phyloP scores from a whole-genome alignment of 2,113 vertebrate genomes.

The Eira barbara region DNA sequence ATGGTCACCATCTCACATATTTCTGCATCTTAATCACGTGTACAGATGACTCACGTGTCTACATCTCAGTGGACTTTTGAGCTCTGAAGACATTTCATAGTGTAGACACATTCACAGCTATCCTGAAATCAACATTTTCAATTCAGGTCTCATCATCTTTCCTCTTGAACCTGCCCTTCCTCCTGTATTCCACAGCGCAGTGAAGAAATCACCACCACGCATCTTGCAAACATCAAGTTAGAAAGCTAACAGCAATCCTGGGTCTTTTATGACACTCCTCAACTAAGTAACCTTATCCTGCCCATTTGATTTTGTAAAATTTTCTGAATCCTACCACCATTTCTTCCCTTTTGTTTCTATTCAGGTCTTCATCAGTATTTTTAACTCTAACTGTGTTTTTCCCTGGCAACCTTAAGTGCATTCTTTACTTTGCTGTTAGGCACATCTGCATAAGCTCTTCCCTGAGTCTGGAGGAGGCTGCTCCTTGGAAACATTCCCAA shows the following conservation, averaged over 20 bases:
- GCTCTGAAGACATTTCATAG: background rate
- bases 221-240: background rate
- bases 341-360: background rate
- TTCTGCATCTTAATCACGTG: background rate
- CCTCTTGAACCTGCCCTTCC: background rate
- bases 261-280: background rate
- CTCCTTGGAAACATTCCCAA: background rate
- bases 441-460: background rate
- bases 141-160: background rate
- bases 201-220: background rate
- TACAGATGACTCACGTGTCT: background rate
- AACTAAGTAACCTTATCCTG: background rate
- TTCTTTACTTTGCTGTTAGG: background rate
- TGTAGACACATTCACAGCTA: background rate
- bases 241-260: background rate
- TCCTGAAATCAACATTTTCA: background rate
- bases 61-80: background rate
- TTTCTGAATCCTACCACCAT: background rate
- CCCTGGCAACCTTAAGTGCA: background rate
- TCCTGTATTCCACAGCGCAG: background rate
- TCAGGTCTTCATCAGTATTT: background rate
- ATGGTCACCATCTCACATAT: rapidly evolving
- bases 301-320: background rate
- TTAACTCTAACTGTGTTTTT: background rate
- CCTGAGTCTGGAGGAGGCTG: background rate